Conservation (phyloP, 2,113 vertebrate genomes). For the Sebastes schlegelii region DNA sequence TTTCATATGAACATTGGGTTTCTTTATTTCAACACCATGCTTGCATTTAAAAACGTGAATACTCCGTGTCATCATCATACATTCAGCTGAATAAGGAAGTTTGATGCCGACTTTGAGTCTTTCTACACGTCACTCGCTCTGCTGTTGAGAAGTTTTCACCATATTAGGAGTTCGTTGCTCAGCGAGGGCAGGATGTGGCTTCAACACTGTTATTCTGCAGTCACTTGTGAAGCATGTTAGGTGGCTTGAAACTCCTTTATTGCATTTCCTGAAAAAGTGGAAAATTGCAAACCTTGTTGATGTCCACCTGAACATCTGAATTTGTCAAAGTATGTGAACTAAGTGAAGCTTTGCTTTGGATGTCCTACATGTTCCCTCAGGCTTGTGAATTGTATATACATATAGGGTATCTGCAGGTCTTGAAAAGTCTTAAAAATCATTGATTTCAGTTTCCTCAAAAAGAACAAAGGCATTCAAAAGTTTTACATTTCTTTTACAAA, state of each 20-base stretch:
- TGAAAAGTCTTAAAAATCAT: not conserved
- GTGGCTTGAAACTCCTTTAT: conserved; percentile 8
- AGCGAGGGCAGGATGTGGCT: conserved; percentile 81
- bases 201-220: conserved; percentile 32
- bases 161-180: conserved; percentile 83
- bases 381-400: not conserved
- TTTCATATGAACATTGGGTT: not conserved
- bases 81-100: conserved; percentile 81
- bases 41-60: conserved; percentile 26
- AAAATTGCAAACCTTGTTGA: conserved; percentile 17
- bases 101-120: conserved; percentile 61
- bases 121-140: conserved; percentile 63
- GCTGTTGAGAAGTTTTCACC: conserved; percentile 78
- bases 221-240: not conserved
- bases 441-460: not conserved
- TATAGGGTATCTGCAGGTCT: not conserved
- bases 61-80: conserved; percentile 14
- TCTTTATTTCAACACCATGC: not conserved
- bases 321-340: conserved; percentile 10
- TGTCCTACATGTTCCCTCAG: not conserved
- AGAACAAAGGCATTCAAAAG: not conserved
- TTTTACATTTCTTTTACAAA: not conserved
- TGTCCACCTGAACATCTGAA: not conserved
- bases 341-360: not conserved
- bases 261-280: conserved; percentile 12